Conservation (phyloP, 2,797 vertebrate genomes). For the Muscicapa striata region DNA sequence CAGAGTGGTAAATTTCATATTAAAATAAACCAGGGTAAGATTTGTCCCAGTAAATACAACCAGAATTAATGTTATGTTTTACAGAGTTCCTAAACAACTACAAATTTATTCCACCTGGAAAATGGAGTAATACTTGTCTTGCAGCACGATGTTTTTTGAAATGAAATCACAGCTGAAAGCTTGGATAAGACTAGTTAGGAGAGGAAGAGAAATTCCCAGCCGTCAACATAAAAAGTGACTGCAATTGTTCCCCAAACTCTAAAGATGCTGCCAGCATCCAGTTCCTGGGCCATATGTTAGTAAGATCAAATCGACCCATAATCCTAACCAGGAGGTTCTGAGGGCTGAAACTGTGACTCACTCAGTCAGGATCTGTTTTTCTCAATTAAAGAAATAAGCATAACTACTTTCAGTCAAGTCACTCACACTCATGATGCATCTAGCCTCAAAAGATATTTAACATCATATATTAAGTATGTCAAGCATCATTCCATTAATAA, state of each 20-base stretch:
- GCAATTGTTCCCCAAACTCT: neutral
- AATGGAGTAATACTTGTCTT: neutral
- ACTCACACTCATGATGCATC: neutral
- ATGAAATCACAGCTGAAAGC: neutral
- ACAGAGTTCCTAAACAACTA: neutral
- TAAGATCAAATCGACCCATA: neutral
- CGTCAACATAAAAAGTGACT: neutral
- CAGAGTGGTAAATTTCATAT: neutral
- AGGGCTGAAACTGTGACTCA: neutral
- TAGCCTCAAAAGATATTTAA: constrained; percentile 40
- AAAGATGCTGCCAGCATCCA: neutral
- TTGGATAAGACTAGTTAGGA: neutral
- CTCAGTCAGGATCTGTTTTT: constrained; percentile 40
- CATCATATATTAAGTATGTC: neutral
- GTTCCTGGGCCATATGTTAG: constrained; percentile 20
- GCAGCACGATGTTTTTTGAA: neutral
- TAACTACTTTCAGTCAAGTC: constrained; percentile 43
- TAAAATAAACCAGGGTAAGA: neutral
- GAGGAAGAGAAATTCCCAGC: constrained; percentile 5
- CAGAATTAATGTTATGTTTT: neutral
- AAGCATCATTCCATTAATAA: constrained; percentile 7
- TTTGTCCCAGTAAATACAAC: neutral
- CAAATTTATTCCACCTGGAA: neutral
- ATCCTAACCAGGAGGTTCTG: constrained; percentile 9
- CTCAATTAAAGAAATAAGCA: constrained; percentile 46